phyloP scores from a whole-genome alignment of 2,888 invertebrate species.

The Taphrorychus bicolor region DNA sequence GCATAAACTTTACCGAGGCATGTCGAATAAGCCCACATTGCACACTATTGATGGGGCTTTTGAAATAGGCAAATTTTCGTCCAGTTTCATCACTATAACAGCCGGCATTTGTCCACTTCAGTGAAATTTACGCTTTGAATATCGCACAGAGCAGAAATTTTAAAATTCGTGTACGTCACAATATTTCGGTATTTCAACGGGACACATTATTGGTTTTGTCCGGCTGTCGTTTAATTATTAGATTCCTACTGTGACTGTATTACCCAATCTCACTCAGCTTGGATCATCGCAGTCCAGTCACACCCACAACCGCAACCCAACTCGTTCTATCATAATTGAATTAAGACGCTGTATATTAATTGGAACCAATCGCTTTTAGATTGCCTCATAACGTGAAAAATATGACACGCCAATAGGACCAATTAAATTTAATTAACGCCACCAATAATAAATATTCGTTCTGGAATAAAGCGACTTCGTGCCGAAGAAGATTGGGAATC shows the following conservation, averaged over 20 bases:
- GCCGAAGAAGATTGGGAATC: neutral
- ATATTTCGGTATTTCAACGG: neutral
- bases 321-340: conserved; percentile 5
- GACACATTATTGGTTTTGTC: neutral
- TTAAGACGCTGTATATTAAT: conserved; percentile 18
- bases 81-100: neutral
- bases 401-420: neutral
- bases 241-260: neutral
- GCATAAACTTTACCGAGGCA: neutral
- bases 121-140: neutral
- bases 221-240: neutral
- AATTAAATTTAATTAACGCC: conserved; percentile 14
- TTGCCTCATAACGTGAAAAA: conserved; percentile 11
- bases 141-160: neutral
- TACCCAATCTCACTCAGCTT: neutral
- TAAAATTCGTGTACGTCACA: neutral
- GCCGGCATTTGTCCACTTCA: neutral
- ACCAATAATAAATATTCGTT: neutral
- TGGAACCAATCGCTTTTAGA: conserved; percentile 30
- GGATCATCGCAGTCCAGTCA: neutral
- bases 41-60: neutral
- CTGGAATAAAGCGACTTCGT: neutral
- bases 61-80: neutral
- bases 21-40: neutral
- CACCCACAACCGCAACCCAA: neutral